Evolutionary conservation across 2,797 vertebrate genomes (phyloP).

Genomic region (Cynodonichthys magdalenae): DNA sequence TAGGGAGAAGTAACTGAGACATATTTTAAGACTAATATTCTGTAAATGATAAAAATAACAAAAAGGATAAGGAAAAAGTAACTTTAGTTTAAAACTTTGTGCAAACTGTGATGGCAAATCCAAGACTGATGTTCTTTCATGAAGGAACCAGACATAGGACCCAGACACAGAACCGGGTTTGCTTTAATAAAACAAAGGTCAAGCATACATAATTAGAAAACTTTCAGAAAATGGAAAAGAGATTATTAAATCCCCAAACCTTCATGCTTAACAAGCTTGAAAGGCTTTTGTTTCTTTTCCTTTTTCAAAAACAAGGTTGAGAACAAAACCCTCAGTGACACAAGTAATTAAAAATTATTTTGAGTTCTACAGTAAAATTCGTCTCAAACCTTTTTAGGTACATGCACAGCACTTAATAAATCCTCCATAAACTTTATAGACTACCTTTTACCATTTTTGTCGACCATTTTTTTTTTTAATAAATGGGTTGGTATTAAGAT

Average conservation of each 20-base stretch:
- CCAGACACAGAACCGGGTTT: neutral
- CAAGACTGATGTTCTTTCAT: neutral
- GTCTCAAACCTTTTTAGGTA: neutral
- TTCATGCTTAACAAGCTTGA: neutral
- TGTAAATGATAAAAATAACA: neutral
- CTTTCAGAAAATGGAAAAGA: neutral
- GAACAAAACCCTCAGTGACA: neutral
- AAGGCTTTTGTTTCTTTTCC: neutral
- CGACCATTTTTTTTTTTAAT: constrained; percentile 2
- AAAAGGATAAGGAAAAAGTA: neutral
- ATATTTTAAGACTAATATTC: neutral
- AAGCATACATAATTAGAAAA: neutral
- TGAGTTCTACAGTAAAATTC: neutral
- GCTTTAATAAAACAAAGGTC: neutral
- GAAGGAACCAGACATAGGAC: neutral
- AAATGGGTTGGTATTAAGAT: constrained; percentile 24
- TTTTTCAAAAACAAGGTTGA: neutral
- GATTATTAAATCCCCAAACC: neutral
- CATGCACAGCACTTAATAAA: neutral
- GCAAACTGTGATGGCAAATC: neutral
- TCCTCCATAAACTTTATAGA: neutral
- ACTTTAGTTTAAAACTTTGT: neutral
- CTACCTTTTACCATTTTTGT: too few species aligned
- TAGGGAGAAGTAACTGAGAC: neutral
- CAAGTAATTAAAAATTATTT: neutral